These are phyloP conservation scores for Diarsia rubi DNA, from an alignment of 2,888 invertebrate genomes.

Conservation along the genomic window DNA sequence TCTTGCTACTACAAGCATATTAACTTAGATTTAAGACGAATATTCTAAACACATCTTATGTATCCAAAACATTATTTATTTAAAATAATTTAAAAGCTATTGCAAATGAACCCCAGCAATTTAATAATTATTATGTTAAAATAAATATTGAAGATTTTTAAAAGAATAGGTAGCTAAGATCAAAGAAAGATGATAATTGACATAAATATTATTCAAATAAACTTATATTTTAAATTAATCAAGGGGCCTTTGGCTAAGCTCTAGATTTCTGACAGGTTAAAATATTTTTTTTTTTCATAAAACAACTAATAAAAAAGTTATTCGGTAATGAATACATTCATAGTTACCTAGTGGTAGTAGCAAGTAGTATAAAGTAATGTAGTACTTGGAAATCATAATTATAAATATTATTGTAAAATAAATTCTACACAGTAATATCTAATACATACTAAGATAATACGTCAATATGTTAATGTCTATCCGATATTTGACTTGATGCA, in stretches of 20 bases:
- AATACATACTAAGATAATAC: slow-evolving; percentile 24
- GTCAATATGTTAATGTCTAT: slow-evolving; percentile 12
- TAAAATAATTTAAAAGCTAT: slow-evolving; percentile 13
- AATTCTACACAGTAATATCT: slow-evolving; percentile 34
- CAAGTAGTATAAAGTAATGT: slow-evolving; percentile 11
- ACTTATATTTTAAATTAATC: background rate
- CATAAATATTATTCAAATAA: background rate
- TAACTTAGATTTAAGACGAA: slow-evolving; percentile 13
- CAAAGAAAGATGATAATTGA: background rate
- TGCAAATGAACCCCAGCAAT: background rate
- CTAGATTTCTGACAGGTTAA: background rate
- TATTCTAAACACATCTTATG: slow-evolving; percentile 20
- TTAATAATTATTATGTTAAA: slow-evolving; percentile 24
- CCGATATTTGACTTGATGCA: slow-evolving; percentile 33
- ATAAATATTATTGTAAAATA: slow-evolving; percentile 29
- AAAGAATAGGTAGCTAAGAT: slow-evolving; percentile 10
- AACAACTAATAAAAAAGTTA: background rate
- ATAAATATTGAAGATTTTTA: slow-evolving; percentile 2
- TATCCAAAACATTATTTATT: slow-evolving; percentile 16
- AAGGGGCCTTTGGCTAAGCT: background rate
- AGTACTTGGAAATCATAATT: slow-evolving; percentile 6
- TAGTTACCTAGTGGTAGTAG: background rate
- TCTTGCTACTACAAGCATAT: slow-evolving; percentile 38
- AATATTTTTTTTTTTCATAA: background rate
- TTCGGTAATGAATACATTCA: background rate